Evolutionary conservation across 2,888 invertebrate genomes (phyloP).

Genomic region (Yponomeuta plumbellus): DNA sequence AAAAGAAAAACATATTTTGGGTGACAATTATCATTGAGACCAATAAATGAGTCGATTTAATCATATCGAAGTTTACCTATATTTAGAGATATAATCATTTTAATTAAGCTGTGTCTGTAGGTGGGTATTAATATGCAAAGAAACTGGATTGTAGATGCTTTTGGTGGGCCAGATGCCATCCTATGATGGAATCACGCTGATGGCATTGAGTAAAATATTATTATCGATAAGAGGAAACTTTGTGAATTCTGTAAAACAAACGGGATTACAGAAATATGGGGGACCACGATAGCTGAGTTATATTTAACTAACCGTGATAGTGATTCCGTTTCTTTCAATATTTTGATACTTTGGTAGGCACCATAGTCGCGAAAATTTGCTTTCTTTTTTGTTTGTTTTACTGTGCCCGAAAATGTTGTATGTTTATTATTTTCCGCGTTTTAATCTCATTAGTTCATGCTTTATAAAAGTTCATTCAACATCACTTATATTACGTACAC

Average conservation of each 20-base stretch:
- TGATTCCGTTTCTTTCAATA: too few species aligned
- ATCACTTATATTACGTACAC: too few species aligned
- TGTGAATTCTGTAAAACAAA: not conserved
- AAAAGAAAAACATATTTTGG: not conserved
- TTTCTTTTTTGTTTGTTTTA: too few species aligned
- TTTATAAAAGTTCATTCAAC: too few species aligned
- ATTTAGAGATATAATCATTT: not conserved
- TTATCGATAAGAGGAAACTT: not conserved
- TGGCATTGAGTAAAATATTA: not conserved
- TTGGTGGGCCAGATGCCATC: not conserved
- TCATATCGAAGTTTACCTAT: not conserved
- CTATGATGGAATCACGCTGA: not conserved
- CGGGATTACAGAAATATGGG: too few species aligned
- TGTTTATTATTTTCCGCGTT: too few species aligned
- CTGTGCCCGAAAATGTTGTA: too few species aligned
- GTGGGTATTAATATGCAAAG: not conserved
- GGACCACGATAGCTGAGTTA: too few species aligned
- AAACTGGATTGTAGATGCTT: not conserved
- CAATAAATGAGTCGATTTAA: not conserved
- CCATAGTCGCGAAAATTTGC: too few species aligned
- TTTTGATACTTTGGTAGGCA: too few species aligned
- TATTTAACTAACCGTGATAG: too few species aligned
- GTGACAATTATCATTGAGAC: not conserved
- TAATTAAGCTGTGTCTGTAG: not conserved
- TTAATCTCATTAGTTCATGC: too few species aligned